A percentile compares a stretch with the other conserved stretches of the same genome.
phyloP scores from a whole-genome alignment of 2,888 invertebrate species.

The Cabera pusaria region DNA sequence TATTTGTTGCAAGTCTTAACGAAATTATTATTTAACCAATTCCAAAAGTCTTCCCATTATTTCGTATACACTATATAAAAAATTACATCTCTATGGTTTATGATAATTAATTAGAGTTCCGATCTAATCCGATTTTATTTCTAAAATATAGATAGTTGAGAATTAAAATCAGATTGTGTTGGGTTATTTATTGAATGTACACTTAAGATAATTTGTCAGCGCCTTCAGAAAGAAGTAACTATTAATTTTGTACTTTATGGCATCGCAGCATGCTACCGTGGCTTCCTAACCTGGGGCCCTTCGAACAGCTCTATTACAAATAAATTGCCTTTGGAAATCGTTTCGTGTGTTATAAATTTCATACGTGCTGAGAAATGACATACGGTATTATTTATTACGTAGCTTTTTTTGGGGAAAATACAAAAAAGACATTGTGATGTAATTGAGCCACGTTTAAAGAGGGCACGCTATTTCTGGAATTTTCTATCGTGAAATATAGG shows the following conservation, averaged over 20 bases:
- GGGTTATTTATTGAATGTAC: constrained; percentile 11
- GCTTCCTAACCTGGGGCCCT: constrained; percentile 46
- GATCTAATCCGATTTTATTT: too few species aligned
- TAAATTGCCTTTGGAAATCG: constrained; percentile 79
- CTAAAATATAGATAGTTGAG: too few species aligned
- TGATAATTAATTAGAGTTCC: too few species aligned
- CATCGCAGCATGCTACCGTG: constrained; percentile 18
- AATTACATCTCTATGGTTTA: too few species aligned
- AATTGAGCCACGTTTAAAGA: constrained; percentile 74
- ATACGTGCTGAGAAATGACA: constrained; percentile 84
- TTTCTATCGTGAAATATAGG: constrained; percentile 44
- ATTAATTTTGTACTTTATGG: constrained; percentile 19
- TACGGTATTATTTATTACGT: constrained; percentile 81
- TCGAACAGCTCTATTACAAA: constrained; percentile 76
- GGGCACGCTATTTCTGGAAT: constrained; percentile 58
- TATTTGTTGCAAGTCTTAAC: too few species aligned
- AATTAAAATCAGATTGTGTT: too few species aligned
- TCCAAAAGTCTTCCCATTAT: too few species aligned
- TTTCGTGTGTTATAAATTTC: constrained; percentile 80
- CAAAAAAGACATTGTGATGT: constrained; percentile 79
- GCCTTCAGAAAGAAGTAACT: constrained; percentile 20
- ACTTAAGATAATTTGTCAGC: constrained; percentile 13
- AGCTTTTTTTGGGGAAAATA: constrained; percentile 68
- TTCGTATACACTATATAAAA: too few species aligned
- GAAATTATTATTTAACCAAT: too few species aligned